phyloP scores from a whole-genome alignment of 2,888 invertebrate genomes.

The Omphaloscelis lunosa region DNA sequence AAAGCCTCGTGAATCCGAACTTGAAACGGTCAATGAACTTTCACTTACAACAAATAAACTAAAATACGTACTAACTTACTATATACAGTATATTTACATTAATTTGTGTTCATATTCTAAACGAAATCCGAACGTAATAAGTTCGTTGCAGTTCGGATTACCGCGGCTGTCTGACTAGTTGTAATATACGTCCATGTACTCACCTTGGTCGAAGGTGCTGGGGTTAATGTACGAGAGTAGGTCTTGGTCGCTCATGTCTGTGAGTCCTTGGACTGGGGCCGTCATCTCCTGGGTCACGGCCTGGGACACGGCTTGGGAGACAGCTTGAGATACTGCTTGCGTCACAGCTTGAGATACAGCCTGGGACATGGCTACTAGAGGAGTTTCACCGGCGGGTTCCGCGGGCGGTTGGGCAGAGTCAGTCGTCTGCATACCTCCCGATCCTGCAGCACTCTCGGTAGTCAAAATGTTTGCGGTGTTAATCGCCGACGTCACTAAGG shows the following conservation, averaged over 20 bases:
- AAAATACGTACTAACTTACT: conserved; percentile 45
- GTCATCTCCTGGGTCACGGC: conserved; percentile 89
- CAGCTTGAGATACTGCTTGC: conserved; percentile 87
- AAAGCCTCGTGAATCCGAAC: conserved; percentile 66
- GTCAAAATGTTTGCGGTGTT: conserved; percentile 88
- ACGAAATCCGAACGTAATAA: conserved; percentile 46
- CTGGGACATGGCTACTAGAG: conserved; percentile 87
- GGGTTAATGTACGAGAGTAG: conserved; percentile 97
- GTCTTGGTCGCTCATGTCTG: conserved; percentile 96
- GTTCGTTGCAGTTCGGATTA: conserved; percentile 56
- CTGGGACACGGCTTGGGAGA: conserved; percentile 87
- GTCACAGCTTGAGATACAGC: conserved; percentile 89
- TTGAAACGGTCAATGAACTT: conserved; percentile 32
- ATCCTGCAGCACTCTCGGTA: conserved; percentile 78
- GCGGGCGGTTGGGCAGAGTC: conserved; percentile 77
- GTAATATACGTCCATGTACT: conserved; percentile 83
- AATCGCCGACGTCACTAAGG: conserved; percentile 89
- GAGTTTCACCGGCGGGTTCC: conserved; percentile 82
- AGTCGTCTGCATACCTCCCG: conserved; percentile 69
- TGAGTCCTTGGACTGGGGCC: conserved; percentile 93
- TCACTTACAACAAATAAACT: conserved; percentile 37
- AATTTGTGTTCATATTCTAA: conserved; percentile 36
- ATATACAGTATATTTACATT: conserved; percentile 63
- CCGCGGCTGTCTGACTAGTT: conserved; percentile 61
- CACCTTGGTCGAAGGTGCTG: conserved; percentile 96